Conservation (phyloP, 2,888 invertebrate genomes). For the Tachina lurida region DNA sequence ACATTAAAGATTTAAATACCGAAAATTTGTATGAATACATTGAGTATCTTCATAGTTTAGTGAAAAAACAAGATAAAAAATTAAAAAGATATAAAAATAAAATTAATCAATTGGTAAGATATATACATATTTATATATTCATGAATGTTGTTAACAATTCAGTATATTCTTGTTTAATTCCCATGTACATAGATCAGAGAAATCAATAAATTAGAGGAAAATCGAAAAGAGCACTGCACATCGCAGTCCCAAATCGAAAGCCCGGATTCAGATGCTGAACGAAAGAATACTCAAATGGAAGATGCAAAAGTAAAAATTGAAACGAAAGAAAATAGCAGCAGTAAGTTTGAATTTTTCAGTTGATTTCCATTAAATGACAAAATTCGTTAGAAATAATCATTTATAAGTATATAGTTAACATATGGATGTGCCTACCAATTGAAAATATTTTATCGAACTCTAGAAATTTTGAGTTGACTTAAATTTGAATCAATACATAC, state of each 20-base stretch:
- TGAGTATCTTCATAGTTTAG: conserved; percentile 77
- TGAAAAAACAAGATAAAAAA: conserved; percentile 84
- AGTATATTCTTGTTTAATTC: neutral
- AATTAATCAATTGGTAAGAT: conserved; percentile 84
- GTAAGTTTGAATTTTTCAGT: conserved; percentile 9
- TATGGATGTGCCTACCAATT: too few relatives aligned
- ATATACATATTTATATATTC: neutral
- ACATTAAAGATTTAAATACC: conserved; percentile 72
- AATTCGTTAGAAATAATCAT: too few relatives aligned
- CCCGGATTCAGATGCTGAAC: neutral
- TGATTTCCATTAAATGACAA: too few relatives aligned
- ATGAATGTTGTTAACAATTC: too few relatives aligned
- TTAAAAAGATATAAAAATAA: conserved; percentile 85
- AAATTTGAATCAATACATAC: too few relatives aligned
- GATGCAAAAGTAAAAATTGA: neutral
- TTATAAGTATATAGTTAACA: too few relatives aligned
- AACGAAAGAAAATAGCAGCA: neutral
- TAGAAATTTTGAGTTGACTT: too few relatives aligned
- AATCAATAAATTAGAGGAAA: conserved; percentile 29
- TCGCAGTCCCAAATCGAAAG: neutral
- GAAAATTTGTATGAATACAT: conserved; percentile 78
- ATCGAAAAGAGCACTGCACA: neutral
- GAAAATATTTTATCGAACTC: too few relatives aligned
- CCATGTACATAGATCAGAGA: conserved; percentile 39
- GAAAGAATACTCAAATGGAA: neutral